phyloP scores from a whole-genome alignment of 2,888 invertebrate species.

The Acleris laterana region DNA sequence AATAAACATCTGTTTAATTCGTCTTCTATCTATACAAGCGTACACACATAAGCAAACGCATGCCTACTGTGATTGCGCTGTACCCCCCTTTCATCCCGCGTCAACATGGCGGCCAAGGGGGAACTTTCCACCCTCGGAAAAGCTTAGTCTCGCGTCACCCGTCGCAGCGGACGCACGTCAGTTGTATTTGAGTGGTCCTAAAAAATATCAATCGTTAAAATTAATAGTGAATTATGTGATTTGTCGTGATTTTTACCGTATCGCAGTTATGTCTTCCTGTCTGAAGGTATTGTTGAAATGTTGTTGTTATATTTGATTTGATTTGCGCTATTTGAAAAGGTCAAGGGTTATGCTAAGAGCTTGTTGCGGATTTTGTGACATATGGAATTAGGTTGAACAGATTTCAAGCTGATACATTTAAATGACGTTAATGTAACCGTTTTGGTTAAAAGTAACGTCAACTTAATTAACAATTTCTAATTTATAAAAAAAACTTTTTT shows the following conservation, averaged over 20 bases:
- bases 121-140: conserved; percentile 42
- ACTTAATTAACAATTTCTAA: too few relatives aligned
- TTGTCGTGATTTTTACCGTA: not conserved
- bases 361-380: not conserved
- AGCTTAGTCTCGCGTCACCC: conserved; percentile 55
- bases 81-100: conserved; percentile 32
- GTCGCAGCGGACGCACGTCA: conserved; percentile 45
- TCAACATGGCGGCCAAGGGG: conserved; percentile 39
- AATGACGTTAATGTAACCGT: too few relatives aligned
- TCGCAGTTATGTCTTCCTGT: conserved; percentile 5
- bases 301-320: not conserved
- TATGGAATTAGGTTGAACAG: too few relatives aligned
- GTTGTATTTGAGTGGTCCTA: not conserved
- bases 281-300: not conserved
- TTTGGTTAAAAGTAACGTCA: too few relatives aligned
- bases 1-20: too few relatives aligned
- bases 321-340: conserved; percentile 13
- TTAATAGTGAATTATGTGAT: conserved; percentile 11
- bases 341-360: conserved; percentile 9
- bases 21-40: too few relatives aligned
- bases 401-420: too few relatives aligned
- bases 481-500: too few relatives aligned
- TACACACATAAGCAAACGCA: too few relatives aligned
- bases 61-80: too few relatives aligned
- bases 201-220: conserved; percentile 20